Base-by-base conservation (phyloP, 2,888 invertebrate genomes). In the Torymus tubicola region DNA sequence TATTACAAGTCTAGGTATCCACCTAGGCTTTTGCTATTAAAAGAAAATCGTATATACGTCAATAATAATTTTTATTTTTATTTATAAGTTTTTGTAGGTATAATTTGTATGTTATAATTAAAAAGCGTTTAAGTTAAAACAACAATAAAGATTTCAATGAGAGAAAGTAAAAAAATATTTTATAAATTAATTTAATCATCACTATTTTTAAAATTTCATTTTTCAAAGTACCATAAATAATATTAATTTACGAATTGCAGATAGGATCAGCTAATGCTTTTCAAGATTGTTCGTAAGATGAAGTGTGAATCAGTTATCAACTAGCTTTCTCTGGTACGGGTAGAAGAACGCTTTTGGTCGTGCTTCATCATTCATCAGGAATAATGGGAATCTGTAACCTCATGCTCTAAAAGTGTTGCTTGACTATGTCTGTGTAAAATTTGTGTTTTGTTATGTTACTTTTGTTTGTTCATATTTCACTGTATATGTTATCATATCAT, bases 171-270 rank as follows among this genome's bases (percentile, higher is more conserved):
- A 42, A 8, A 42, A 42, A 42, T 55, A 58, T 80, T 74, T 78
- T 76, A 50, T 57, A 76, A 84, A 85, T 82, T 60, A 83, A 85
- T 83, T 42, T 8, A 42, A 42, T 42, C 8, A 81, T 79, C 83
- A 83, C 73, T 85, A 84, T 85, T 85, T 86, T 86, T 72, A 76
- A 53, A 68, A 18, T 16, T 14, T 13, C 53, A 16, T 64, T 70
- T 61, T 24, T 16, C 60, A 12, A 70, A 55, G 53, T 67, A 52
- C 60, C 16, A 81, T 12, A 14, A 78, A 57, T 78, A 74, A 69
- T 50, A 75, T 68, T 55, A 63, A 73, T 58, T 73, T 76, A 77
- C n/a, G 67, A 77, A 72, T 81, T 81, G 57, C 68, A 77, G 72
- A 52, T 72, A 63, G 58, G 13, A 63, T 57, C 58, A 5, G 4